Base-by-base conservation (phyloP, 2,888 invertebrate species). In the Polydrusus pterygomalis region DNA sequence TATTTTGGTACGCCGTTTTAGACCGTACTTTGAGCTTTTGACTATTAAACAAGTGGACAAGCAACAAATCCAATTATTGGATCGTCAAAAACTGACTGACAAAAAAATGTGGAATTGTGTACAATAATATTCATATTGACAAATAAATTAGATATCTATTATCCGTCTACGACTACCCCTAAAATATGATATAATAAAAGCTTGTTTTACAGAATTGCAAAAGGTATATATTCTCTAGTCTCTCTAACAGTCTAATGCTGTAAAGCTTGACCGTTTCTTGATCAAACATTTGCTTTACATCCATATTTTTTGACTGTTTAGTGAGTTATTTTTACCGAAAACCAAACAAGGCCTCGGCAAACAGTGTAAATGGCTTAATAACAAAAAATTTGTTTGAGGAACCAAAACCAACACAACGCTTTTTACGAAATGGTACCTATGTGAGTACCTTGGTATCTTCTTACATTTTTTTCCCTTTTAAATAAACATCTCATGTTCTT, bases 281-380 rank as follows among this genome's bases (percentile, higher is more conserved):
- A 72, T 68, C 68, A 78, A 79, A 79, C 74, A 77, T 76, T 78
- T 67, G 68, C 67, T 74, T 63, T 54, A 74, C 72, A 62, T 74
- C 76, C 69, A 71, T 56, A 68, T 75, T 68, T 64, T 56, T 72
- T 77, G 67, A 75, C 70, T 73, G 75, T 70, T 62, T 71, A 11
- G 74, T 62, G 15, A 64, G 70, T 74, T 77, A 70, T 74, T 78
- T 78, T 77, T 72, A 78, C 78, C 54, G 77, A 78, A 77, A 78
- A 62, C 60, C 75, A 78, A 78, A 78, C 63, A 78, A 70, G 54
- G 15, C 74, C 70, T 74, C 45, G 40, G 45, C 71, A 77, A 74
- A 77, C 77, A 77, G 62, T 70, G 74, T 74, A 77, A 77, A 77
- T 74, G 70, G 76, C 73, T 76, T 76, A 76, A 72, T 76, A 73